Evolutionary conservation across 2,888 invertebrate species (phyloP), one percentile per base, ranked within the genome.

Genomic region (Pristionchus maxplancki): DNA sequence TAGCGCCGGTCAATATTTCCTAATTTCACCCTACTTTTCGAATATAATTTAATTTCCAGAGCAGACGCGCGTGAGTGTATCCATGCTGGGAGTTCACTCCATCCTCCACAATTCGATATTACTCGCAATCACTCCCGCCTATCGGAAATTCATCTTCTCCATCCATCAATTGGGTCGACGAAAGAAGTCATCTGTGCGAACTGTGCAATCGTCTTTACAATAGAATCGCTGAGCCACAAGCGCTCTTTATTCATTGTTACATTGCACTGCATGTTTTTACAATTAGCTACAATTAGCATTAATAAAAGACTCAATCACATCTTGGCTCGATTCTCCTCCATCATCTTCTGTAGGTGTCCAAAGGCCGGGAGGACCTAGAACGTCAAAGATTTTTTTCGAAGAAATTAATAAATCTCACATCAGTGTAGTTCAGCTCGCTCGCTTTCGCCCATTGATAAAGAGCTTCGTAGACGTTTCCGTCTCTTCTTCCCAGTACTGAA

Each of bases 361-460:
- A 87, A 34, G 17, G 86, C 86, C 3, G 86, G 86, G 17, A 87
- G 67, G 31, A 87, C 86, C 86, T 87, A n/a, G 13, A 50, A 44
- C 6, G 15, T n/a, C n/a, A n/a, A n/a, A n/a, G n/a, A n/a, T n/a
- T n/a, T 13, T 24, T 24, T 24, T 24, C 28, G 15, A 8, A 13
- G 15, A 44, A 44, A 0, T 17, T 20, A 44, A 31, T 28, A n/a
- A n/a, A n/a, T 11, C 67, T 87, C n/a, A 93, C 93, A 24, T 92
- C 90, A 0, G 89, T 90, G 48, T 89, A 84, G 87, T 93, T 93
- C 15, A 93, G 89, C 62, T 91, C 89, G 78, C 90, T 90, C 17
- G 88, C 81, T 83, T 91, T 89, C 1, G 95, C 95, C 93, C 95
- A 95, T 85, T 95, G 93, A 91, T 94, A 94, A 82, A 96, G 89